Base-by-base conservation (phyloP, 2,113 vertebrate genomes). In the Upupa epops region DNA sequence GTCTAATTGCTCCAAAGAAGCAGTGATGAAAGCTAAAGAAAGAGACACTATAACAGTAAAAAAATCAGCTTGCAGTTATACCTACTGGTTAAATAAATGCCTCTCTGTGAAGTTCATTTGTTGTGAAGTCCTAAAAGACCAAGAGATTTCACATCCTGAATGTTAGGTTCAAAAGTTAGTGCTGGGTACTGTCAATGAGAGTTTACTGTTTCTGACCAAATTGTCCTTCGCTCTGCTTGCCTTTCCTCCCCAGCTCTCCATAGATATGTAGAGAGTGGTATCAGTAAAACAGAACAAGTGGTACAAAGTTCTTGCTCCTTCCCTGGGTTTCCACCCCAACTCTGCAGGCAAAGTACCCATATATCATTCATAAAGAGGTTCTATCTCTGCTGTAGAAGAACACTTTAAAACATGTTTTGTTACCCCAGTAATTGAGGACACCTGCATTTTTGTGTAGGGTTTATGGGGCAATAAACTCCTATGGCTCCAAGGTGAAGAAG, bases 1-100 rank as follows among this genome's bases (percentile, higher is more conserved):
- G 18, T 94, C 59, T 93, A 93, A 94, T 95, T 94, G 37, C 8
- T 87, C 29, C 63, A 76, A 93, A 89, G 73, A 93, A 89, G 26
- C 13, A 48, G 7, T 73, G 70, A 82, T 79, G 52, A 90, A 95
- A 89, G 55, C 32, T 58, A 48, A 71, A 80, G 59, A 95, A 64
- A 88, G 24, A 70, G 13, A 54, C 8, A 9, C 19, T 49, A 4
- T 31, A 84, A 58, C 6, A 69, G 32, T 9, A 32, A 70, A 79
- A 68, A 79, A 15, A 3, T 48, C 52, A 54, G 8, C n/a, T 93
- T 91, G 13, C 83, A 24, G 12, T 73, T 78, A 13, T 75, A 65
- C 28, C 28, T 65, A 46, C 22, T 6, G 1, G 70, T 79, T 90
- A 91, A 89, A 90, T 72, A 89, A 78, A 84, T 59, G 46, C 8